Evolutionary conservation across 2,113 vertebrate genomes (phyloP), one percentile per base, ranked within the genome.

Genomic region (Lycocorax pyrrhopterus): DNA sequence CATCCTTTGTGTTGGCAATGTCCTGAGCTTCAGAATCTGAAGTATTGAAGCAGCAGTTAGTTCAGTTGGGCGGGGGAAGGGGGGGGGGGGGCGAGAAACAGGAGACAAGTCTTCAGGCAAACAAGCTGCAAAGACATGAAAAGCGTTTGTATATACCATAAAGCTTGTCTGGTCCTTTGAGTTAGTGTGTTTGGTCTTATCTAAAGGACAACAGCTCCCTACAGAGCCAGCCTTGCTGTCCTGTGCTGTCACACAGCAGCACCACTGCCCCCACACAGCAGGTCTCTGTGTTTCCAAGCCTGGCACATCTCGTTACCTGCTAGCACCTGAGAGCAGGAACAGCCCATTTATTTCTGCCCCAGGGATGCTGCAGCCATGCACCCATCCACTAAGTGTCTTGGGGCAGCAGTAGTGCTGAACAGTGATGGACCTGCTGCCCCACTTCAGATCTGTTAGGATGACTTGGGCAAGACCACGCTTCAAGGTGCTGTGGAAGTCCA

Each of bases 231-330:
- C 72, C 72, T 37, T n/a, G 75, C 67, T 76, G 74, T 81, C 84
- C 84, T 44, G 55, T 33, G 37, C 84, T 52, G 35, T 89, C 84
- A 33, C 4, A 3, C 55, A 74, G 59, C 90, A 71, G 64, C 64
- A 81, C 8, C 52, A 4, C 12, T 1, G 14, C 18, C 49, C 47
- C 69, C 33, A 5, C 27, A 27, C n/a, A 1, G 49, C 81, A 63
- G 74, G 43, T 47, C 55, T 59, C 71, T 71, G 21, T 71, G 30
- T 67, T 80, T 79, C 35, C 16, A 32, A 84, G n/a, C 35, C 27
- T 1, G 0, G 49, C 5, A 2, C 9, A 37, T 84, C 60, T 59
- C 2, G 0, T 47, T 17, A 7, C 19, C 33, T 41, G n/a, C 32
- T 23, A 9, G 51, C 5, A 11, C 39, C 81, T 17, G 53, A n/a